Conservation (phyloP, 2,113 vertebrate genomes). For the Misgurnus mizolepis region DNA sequence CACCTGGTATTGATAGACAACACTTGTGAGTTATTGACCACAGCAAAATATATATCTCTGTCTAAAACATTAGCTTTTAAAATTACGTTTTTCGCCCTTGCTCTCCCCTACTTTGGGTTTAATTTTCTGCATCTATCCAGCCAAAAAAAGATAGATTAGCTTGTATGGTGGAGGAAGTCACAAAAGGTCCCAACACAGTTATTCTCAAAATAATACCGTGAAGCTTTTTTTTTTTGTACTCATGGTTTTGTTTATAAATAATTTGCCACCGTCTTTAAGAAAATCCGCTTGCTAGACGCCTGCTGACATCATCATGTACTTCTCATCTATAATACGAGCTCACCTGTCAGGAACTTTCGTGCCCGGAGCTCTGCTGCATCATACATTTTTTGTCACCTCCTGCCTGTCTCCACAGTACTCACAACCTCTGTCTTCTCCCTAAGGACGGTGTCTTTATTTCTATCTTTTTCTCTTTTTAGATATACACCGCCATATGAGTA, state of each 20-base stretch:
- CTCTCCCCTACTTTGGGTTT: too few species aligned
- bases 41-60: too few species aligned
- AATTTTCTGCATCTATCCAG: too few species aligned
- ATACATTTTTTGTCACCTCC: constrained; percentile 57
- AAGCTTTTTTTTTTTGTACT: not conserved
- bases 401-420: constrained; percentile 34
- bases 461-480: not conserved
- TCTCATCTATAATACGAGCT: constrained; percentile 54
- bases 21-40: too few species aligned
- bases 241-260: constrained; percentile 51
- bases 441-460: constrained; percentile 36
- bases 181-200: not conserved
- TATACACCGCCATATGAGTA: constrained; percentile 21
- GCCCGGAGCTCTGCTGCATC: constrained; percentile 48
- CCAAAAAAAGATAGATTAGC: too few species aligned
- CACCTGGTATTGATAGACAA: too few species aligned
- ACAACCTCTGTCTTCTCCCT: constrained; percentile 48
- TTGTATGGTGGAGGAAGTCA: not conserved
- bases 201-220: not conserved
- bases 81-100: too few species aligned
- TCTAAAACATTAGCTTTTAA: too few species aligned
- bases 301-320: constrained; percentile 37
- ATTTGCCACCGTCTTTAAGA: constrained; percentile 43
- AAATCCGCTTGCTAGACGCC: constrained; percentile 44
- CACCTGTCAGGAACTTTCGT: constrained; percentile 50